Conservation (phyloP, 2,888 invertebrate genomes). For the Caenorhabditis sulstoni region DNA sequence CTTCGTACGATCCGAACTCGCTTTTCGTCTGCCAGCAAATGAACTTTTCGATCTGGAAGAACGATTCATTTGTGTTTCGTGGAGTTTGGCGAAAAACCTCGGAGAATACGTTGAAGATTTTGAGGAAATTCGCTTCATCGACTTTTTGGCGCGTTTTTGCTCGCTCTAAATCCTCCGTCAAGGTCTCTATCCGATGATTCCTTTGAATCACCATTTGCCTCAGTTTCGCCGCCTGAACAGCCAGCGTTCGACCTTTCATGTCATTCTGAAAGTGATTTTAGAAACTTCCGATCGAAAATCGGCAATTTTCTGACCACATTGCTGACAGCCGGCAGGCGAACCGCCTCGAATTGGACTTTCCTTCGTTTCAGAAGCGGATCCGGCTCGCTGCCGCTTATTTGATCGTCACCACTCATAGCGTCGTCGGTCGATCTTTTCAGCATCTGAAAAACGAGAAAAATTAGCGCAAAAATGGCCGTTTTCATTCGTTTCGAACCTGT, state of each 20-base stretch:
- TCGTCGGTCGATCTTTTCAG: conserved; percentile 43
- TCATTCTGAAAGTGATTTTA: conserved; percentile 67
- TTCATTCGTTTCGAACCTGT: too few relatives aligned
- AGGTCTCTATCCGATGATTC: conserved; percentile 89
- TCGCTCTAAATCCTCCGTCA: conserved; percentile 93
- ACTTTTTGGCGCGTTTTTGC: conserved; percentile 94
- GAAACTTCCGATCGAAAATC: background rate
- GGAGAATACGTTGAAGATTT: conserved; percentile 93
- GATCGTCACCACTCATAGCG: too few relatives aligned
- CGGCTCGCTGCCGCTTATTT: background rate
- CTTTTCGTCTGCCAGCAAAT: conserved; percentile 28
- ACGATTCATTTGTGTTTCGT: too few relatives aligned
- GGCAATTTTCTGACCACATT: conserved; percentile 66
- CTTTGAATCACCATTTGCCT: conserved; percentile 92
- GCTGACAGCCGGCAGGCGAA: conserved; percentile 72
- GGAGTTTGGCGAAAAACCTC: conserved; percentile 87
- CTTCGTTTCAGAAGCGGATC: conserved; percentile 48
- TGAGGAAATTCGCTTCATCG: conserved; percentile 92
- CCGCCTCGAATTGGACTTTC: conserved; percentile 75
- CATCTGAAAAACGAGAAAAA: conserved; percentile 27
- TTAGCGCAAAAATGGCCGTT: background rate
- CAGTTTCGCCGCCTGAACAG: conserved; percentile 95
- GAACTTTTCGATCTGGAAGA: conserved; percentile 56
- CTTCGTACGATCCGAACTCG: conserved; percentile 11
- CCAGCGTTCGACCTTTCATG: conserved; percentile 64